Percentiles rank a stretch among this genome's conserved stretches.
These are phyloP conservation scores for Myocastor coypus DNA, from an alignment of 2,113 vertebrate species.

Conservation along the genomic window DNA sequence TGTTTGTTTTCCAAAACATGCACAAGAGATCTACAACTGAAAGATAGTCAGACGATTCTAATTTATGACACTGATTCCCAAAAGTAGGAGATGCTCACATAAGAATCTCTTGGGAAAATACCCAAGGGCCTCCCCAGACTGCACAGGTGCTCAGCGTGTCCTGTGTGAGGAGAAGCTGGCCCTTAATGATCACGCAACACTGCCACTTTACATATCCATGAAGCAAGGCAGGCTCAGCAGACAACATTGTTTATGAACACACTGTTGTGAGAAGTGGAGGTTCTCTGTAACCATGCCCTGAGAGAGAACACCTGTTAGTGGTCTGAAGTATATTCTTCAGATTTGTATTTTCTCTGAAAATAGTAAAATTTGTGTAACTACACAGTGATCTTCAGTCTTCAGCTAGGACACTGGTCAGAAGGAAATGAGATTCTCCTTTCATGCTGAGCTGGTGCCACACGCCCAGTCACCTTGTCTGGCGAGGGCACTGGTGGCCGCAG, in stretches of 20 bases:
- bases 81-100: neutral
- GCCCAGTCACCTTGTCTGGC: neutral
- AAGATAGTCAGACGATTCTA: slow-evolving; percentile 25
- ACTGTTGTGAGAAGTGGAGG: neutral
- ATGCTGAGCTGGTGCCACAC: accelerated
- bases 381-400: neutral
- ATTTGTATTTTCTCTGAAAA: slow-evolving; percentile 23
- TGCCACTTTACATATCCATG: neutral
- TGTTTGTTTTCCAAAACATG: slow-evolving; percentile 56
- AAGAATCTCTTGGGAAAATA: neutral
- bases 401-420: neutral
- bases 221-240: neutral
- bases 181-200: neutral
- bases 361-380: neutral
- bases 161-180: neutral
- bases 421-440: neutral
- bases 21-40: neutral
- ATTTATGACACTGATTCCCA: neutral
- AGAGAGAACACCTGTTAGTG: slow-evolving; percentile 59
- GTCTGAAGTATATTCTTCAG: neutral
- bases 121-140: neutral
- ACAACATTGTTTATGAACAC: neutral
- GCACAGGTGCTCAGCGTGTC: neutral
- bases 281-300: neutral
- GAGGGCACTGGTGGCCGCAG: accelerated